Evolutionary conservation across 1,140 invertebrate genomes (phyloP).

Genomic region (Arion vulgaris): DNA sequence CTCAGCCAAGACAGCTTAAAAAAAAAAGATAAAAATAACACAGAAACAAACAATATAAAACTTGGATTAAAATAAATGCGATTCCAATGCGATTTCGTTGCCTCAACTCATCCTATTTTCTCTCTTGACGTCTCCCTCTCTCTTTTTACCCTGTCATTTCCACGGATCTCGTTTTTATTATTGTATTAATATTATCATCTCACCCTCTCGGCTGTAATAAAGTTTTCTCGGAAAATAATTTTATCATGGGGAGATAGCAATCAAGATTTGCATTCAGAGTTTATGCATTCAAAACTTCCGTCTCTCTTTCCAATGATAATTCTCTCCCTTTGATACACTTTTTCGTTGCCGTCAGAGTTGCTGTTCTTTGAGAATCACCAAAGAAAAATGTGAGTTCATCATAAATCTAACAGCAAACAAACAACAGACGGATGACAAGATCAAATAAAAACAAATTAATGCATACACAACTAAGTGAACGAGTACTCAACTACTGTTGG

Average conservation of each 20-base stretch:
- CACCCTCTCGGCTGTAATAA: constrained; percentile 14
- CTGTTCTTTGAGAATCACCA: background rate
- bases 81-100: constrained; percentile 22
- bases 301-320: background rate
- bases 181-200: constrained; percentile 24
- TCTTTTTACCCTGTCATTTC: constrained; percentile 6
- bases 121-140: too few species aligned
- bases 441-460: too few species aligned
- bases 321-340: background rate
- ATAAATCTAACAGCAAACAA: background rate
- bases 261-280: constrained; percentile 4
- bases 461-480: too few species aligned
- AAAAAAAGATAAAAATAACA: background rate
- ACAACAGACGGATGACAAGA: background rate
- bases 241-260: constrained; percentile 25
- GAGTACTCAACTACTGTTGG: too few species aligned
- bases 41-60: background rate
- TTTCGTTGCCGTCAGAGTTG: background rate
- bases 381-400: background rate
- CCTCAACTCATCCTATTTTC: constrained; percentile 15
- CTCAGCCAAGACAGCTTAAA: background rate
- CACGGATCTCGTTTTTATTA: constrained; percentile 19
- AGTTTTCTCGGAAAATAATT: constrained; percentile 27
- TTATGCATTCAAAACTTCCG: background rate
- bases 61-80: constrained; percentile 25